These are phyloP conservation scores for Notechis scutatus DNA, from an alignment of 2,113 vertebrate genomes.

Conservation along the genomic window DNA sequence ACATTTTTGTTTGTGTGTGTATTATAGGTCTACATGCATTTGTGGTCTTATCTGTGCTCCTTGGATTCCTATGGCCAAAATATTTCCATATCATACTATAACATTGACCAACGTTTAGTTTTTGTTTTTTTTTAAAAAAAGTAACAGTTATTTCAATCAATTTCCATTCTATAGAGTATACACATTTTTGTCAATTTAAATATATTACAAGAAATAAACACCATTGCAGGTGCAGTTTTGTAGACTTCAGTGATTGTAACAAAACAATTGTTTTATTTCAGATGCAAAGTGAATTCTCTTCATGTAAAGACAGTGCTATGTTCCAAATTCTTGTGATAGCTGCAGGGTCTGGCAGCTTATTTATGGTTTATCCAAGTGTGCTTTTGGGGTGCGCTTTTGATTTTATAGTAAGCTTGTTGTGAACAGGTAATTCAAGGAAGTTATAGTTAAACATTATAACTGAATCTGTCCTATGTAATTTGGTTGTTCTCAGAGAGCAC, in stretches of 20 bases:
- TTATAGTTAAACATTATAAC: conserved; percentile 53
- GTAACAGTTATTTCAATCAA: background rate
- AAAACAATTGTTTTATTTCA: conserved; percentile 43
- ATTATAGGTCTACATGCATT: too few relatives aligned
- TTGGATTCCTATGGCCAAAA: background rate
- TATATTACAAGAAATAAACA: conserved; percentile 21
- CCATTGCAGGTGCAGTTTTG: conserved; percentile 12
- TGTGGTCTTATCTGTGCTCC: background rate
- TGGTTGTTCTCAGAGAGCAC: background rate
- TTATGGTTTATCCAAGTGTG: conserved; percentile 41
- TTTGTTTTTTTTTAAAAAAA: background rate
- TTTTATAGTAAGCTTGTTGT: conserved; percentile 44
- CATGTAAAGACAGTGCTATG: conserved; percentile 22
- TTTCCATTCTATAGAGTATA: background rate
- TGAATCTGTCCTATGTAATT: conserved; percentile 38
- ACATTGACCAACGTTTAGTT: background rate
- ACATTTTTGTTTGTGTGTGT: too few relatives aligned
- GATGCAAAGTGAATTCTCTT: conserved; percentile 29
- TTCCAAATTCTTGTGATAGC: conserved; percentile 45
- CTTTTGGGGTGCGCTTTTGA: conserved; percentile 27
- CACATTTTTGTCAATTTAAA: conserved; percentile 18
- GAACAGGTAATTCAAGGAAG: conserved; percentile 42
- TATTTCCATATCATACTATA: background rate
- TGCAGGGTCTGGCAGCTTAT: conserved; percentile 34
- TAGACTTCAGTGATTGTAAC: conserved; percentile 37